Evolutionary conservation across 2,797 vertebrate species (phyloP).

Genomic region (Fratercula arctica): DNA sequence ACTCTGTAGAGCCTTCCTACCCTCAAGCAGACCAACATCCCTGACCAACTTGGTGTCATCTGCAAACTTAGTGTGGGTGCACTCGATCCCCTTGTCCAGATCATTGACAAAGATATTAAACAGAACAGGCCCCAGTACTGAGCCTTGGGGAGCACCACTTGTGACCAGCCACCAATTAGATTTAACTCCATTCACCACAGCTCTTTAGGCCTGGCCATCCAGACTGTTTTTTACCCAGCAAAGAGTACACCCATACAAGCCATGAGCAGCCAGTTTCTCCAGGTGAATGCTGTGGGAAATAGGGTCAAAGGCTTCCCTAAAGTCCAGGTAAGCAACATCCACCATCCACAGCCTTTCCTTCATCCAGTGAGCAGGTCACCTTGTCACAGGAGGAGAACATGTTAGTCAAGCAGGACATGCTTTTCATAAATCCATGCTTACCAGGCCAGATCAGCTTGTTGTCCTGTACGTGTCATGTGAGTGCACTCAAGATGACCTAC

Average conservation of each 20-base stretch:
- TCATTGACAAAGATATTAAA: not conserved
- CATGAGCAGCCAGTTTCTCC: not conserved
- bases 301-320: no score
- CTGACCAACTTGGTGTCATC: no score
- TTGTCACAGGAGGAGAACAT: not conserved
- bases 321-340: not conserved
- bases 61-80: no score
- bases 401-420: not conserved
- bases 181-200: not conserved
- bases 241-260: not conserved
- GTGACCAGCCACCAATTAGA: fast-evolving
- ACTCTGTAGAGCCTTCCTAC: not conserved
- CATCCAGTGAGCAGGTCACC: not conserved
- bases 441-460: no score
- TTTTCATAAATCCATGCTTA: not conserved
- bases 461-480: fast-evolving
- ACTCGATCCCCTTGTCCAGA: no score
- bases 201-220: fast-evolving
- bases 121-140: not conserved
- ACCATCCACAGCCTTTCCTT: not conserved
- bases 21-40: no score
- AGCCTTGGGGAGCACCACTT: not conserved
- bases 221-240: not conserved
- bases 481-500: not conserved
- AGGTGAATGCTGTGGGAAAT: not conserved